Evolutionary conservation across 1,140 invertebrate species (phyloP).

Genomic region (Cyclina sinensis): DNA sequence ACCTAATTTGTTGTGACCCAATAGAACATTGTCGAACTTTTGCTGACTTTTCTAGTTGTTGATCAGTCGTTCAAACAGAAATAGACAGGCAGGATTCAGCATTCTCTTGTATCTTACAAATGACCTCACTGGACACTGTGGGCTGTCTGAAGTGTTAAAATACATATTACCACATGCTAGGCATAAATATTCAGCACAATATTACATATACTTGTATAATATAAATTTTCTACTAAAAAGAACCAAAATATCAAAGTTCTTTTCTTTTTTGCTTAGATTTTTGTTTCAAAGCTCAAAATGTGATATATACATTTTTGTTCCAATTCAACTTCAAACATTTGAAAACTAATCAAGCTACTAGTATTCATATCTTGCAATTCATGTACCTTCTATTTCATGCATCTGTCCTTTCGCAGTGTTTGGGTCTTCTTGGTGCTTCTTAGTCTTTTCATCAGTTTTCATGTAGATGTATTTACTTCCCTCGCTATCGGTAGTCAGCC

Average conservation of each 20-base stretch:
- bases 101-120: neutral
- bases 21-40: neutral
- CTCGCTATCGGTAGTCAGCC: conserved; percentile 29
- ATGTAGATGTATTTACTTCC: conserved; percentile 24
- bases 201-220: neutral
- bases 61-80: neutral
- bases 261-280: neutral
- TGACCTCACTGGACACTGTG: conserved; percentile 19
- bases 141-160: neutral
- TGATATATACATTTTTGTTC: neutral
- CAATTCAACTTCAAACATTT: neutral
- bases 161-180: no score
- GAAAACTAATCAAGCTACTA: neutral
- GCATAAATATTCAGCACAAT: no score
- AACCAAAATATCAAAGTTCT: neutral
- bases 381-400: conserved; percentile 14
- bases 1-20: neutral
- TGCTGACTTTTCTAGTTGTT: neutral
- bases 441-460: conserved; percentile 15
- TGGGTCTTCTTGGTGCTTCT: conserved; percentile 53
- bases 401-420: conserved; percentile 53
- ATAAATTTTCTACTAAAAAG: neutral
- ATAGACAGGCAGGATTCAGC: neutral
- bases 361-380: neutral
- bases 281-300: neutral